phyloP scores from a whole-genome alignment of 2,113 vertebrate genomes.

The Melierax canorus region DNA sequence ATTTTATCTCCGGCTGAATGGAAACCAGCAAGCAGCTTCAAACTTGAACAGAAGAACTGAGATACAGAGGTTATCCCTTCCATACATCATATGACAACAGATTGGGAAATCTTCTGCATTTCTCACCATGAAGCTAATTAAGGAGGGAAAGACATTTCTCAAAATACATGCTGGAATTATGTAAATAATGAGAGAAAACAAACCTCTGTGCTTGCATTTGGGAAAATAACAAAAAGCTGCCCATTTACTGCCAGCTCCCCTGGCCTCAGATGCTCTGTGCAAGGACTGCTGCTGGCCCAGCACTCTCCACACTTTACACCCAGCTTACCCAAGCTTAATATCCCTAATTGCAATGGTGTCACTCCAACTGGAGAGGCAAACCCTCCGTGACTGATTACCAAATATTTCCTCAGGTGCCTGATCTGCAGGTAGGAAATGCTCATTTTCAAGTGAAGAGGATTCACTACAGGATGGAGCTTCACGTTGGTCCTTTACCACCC shows the following conservation, averaged over 20 bases:
- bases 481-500: neutral
- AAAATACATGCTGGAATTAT: neutral
- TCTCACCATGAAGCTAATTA: constrained; percentile 23
- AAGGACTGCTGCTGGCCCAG: neutral
- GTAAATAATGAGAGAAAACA: neutral
- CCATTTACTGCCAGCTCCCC: neutral
- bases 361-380: neutral
- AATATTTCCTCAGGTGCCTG: neutral
- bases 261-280: neutral
- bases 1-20: constrained; percentile 14
- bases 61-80: constrained; percentile 18
- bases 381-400: neutral
- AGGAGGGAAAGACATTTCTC: neutral
- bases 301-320: neutral
- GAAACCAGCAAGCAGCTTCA: constrained; percentile 43
- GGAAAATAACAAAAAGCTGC: neutral
- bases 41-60: neutral
- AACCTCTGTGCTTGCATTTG: neutral
- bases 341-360: neutral
- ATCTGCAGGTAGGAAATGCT: neutral
- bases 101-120: neutral
- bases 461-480: neutral
- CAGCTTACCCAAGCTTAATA: neutral
- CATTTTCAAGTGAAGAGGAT: neutral
- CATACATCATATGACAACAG: neutral